Percentiles rank a stretch among this genome's conserved stretches.
Conservation (phyloP, 2,888 invertebrate species). For the Drosophila tripunctata region DNA sequence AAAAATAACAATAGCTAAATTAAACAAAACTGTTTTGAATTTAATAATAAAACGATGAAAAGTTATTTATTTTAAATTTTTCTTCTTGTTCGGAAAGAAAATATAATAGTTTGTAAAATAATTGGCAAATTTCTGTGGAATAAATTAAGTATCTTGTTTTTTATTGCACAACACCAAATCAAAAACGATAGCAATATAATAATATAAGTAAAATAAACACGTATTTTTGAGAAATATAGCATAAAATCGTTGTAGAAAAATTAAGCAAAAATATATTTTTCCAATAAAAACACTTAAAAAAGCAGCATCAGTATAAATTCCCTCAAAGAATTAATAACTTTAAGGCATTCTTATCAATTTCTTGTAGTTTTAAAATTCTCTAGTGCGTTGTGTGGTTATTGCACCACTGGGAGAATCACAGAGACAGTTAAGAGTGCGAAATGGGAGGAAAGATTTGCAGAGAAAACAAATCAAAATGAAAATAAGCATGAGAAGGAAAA, state of each 20-base stretch:
- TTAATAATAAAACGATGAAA: too few species aligned
- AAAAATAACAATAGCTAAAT: too few species aligned
- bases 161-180: too few species aligned
- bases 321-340: not conserved
- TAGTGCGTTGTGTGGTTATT: constrained; percentile 4
- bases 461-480: constrained; percentile 68
- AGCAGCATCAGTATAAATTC: not conserved
- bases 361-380: not conserved
- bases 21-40: too few species aligned
- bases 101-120: too few species aligned
- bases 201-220: too few species aligned
- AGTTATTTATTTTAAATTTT: too few species aligned
- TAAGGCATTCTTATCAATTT: not conserved
- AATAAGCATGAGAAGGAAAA: constrained; percentile 35
- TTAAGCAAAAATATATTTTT: not conserved
- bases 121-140: too few species aligned
- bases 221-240: not conserved
- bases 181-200: too few species aligned
- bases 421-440: constrained; percentile 44
- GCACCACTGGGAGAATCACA: constrained; percentile 13
- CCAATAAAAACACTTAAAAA: not conserved
- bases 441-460: constrained; percentile 31
- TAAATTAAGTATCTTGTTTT: too few species aligned
- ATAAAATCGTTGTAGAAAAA: too few species aligned
- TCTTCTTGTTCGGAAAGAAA: too few species aligned